Percentiles rank a stretch among this genome's conserved stretches.
phyloP scores from a whole-genome alignment of 2,888 invertebrate genomes.

The Adineta ricciae region DNA sequence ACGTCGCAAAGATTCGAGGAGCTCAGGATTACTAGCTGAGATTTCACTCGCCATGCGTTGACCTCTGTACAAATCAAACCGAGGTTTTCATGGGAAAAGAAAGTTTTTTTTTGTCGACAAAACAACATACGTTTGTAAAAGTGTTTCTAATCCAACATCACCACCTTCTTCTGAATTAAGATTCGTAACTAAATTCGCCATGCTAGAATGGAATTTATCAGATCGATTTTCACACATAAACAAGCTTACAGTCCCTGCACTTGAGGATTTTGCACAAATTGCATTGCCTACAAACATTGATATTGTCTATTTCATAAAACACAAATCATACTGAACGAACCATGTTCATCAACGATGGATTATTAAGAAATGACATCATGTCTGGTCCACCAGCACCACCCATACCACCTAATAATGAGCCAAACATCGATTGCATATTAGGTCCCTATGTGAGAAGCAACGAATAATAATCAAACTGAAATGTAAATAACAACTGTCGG shows the following conservation, averaged over 20 bases:
- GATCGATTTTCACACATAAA: neutral
- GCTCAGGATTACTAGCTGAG: constrained; percentile 1
- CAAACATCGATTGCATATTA: neutral
- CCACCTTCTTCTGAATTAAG: neutral
- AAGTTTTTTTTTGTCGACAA: no score
- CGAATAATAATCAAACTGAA: no score
- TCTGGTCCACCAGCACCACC: constrained; percentile 20
- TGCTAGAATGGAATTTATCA: neutral
- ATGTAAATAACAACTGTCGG: neutral
- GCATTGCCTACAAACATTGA: neutral
- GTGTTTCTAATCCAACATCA: neutral
- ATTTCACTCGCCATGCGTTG: constrained; percentile 10
- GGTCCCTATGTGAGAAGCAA: neutral
- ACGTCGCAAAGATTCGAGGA: neutral
- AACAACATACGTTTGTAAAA: neutral
- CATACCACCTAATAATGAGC: neutral
- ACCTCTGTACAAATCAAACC: neutral
- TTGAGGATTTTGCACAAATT: constrained; percentile 20
- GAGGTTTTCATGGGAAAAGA: neutral
- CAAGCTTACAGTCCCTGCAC: neutral
- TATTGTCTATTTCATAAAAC: neutral
- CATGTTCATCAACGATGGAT: constrained; percentile 74
- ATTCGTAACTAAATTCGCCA: constrained; percentile 15
- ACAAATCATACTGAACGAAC: constrained; percentile 34
- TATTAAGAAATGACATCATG: constrained; percentile 59